These are phyloP conservation scores for Tetramorium bicarinatum DNA, from an alignment of 2,888 invertebrate genomes.

Conservation along the genomic window DNA sequence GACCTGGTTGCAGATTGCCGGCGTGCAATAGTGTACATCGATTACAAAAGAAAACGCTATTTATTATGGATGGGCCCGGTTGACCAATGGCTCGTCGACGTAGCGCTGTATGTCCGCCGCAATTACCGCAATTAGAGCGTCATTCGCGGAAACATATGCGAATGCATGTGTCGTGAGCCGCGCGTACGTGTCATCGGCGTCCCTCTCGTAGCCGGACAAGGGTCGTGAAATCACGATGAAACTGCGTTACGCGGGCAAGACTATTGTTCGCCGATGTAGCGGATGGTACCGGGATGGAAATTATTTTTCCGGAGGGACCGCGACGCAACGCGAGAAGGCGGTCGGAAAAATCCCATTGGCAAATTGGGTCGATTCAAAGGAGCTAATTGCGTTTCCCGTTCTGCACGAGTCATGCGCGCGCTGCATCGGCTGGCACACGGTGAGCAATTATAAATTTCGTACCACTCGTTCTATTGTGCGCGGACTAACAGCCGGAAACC, in stretches of 20 bases:
- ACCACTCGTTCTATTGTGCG: not conserved
- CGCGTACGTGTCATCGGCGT: not conserved
- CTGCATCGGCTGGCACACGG: not conserved
- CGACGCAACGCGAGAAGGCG: not conserved
- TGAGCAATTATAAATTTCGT: conserved; percentile 30
- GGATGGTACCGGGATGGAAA: not conserved
- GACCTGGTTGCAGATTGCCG: conserved; percentile 31
- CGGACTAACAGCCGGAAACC: conserved; percentile 15
- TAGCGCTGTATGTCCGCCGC: conserved; percentile 40
- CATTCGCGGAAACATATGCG: not conserved
- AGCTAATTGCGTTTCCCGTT: conserved; percentile 23
- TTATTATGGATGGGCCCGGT: conserved; percentile 40
- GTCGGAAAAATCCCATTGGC: not conserved
- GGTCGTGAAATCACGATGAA: conserved; percentile 26
- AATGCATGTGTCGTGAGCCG: conserved; percentile 17
- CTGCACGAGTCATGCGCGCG: not conserved
- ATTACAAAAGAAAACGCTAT: conserved; percentile 49
- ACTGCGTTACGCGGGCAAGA: conserved; percentile 33
- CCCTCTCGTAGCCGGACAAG: not conserved
- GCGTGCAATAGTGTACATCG: not conserved
- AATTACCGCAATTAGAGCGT: conserved; percentile 49
- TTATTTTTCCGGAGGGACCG: conserved; percentile 22
- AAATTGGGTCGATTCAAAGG: conserved; percentile 27
- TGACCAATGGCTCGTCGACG: conserved; percentile 24
- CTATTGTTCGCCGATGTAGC: conserved; percentile 35